Percentiles rank a stretch among this genome's conserved stretches.
Evolutionary conservation across 1,140 invertebrate species (phyloP).

Genomic region (Neodiprion pinetum): DNA sequence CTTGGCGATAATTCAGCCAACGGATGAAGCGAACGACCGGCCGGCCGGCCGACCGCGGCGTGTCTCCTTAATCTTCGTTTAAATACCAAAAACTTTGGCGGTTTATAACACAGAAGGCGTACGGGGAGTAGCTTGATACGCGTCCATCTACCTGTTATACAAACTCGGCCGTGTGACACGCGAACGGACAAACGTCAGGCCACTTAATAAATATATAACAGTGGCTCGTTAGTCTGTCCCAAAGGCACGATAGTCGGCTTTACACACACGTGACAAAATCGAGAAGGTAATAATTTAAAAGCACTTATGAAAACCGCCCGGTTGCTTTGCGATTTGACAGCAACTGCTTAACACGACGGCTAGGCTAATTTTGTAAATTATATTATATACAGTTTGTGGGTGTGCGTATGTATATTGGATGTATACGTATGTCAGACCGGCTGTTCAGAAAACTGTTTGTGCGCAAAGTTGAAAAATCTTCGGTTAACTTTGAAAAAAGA

Average conservation of each 20-base stretch:
- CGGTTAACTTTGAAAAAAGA: no score
- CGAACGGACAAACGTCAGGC: background rate
- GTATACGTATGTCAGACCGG: no score
- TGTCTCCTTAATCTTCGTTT: background rate
- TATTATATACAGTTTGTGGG: no score
- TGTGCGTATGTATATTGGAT: no score
- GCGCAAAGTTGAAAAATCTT: no score
- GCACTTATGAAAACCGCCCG: background rate
- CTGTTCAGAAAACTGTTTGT: no score
- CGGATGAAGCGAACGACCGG: no score
- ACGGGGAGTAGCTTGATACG: no score
- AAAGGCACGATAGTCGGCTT: background rate
- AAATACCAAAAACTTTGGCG: background rate
- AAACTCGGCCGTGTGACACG: background rate
- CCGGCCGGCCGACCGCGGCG: background rate
- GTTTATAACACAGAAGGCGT: background rate
- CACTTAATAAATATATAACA: conserved; percentile 3
- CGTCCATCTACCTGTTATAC: background rate
- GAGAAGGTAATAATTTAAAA: background rate
- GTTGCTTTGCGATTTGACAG: background rate
- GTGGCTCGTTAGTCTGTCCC: background rate
- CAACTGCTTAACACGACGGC: background rate
- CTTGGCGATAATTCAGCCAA: no score
- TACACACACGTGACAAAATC: background rate
- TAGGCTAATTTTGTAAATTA: background rate